Percentiles rank a stretch among this genome's conserved stretches.
These are phyloP conservation scores for Clytia hemisphaerica DNA, from an alignment of 30 jellyfish, hydroid and myxozoan species.

Conservation along the genomic window DNA sequence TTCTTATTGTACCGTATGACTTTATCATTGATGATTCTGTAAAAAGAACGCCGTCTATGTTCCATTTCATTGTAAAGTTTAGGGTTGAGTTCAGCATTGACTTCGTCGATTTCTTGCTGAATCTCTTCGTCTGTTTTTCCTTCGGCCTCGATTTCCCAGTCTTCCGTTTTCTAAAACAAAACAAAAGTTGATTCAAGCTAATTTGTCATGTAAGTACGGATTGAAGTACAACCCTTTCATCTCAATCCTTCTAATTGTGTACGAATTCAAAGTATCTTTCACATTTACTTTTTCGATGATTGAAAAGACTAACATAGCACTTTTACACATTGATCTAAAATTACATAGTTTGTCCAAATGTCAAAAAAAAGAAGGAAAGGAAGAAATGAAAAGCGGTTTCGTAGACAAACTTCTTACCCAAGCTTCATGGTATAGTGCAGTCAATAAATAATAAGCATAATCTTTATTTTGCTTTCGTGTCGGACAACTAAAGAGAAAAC, in stretches of 20 bases:
- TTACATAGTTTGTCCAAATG: no score
- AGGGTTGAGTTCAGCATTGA: conserved; percentile 33
- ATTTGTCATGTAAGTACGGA: neutral
- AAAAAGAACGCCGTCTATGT: conserved; percentile 1
- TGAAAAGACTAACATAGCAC: no score
- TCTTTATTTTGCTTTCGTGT: conserved; percentile 81
- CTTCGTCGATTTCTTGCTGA: conserved; percentile 30
- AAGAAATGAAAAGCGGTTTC: neutral
- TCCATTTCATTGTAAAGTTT: conserved; percentile 8
- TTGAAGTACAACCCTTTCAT: no score
- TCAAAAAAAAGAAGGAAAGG: neutral
- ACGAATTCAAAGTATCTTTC: no score
- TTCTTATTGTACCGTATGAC: conserved; percentile 55
- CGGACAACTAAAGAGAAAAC: conserved; percentile 89
- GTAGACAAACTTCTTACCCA: conserved; percentile 39
- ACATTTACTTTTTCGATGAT: no score
- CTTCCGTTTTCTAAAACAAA: conserved; percentile 59
- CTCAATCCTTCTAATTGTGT: no score
- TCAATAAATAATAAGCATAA: conserved; percentile 59
- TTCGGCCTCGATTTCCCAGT: conserved; percentile 72
- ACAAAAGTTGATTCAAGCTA: neutral
- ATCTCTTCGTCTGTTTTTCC: conserved; percentile 27
- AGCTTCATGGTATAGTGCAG: conserved; percentile 90
- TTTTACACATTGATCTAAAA: no score
- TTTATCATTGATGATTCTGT: conserved; percentile 40